Conservation (phyloP, 2,797 vertebrate species). For the Fringilla coelebs region DNA sequence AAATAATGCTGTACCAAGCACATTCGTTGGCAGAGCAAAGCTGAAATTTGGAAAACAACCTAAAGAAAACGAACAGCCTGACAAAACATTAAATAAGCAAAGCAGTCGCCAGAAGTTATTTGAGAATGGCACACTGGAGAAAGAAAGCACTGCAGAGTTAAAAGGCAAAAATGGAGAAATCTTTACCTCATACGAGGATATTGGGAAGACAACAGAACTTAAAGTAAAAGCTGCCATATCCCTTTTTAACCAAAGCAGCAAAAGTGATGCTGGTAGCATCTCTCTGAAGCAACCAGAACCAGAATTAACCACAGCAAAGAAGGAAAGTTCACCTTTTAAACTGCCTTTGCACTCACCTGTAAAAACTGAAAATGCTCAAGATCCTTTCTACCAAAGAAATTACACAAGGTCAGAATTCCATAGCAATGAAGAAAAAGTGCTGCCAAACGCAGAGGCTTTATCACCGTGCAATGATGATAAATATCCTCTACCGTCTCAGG, state of each 20-base stretch:
- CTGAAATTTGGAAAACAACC: slow-evolving; percentile 75
- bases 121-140: slow-evolving; percentile 53
- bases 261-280: not conserved
- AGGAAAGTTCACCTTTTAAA: slow-evolving; percentile 44
- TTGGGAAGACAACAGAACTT: slow-evolving; percentile 40
- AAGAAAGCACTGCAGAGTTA: slow-evolving; percentile 53
- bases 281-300: slow-evolving; percentile 8
- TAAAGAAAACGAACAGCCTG: slow-evolving; percentile 71
- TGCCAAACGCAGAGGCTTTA: not conserved
- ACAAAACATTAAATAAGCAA: slow-evolving; percentile 59
- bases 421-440: not conserved
- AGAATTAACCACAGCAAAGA: slow-evolving; percentile 15
- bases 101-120: slow-evolving; percentile 53
- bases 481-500: slow-evolving; percentile 25
- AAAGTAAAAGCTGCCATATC: slow-evolving; percentile 40
- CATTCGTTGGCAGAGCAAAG: slow-evolving; percentile 76
- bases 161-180: slow-evolving; percentile 47
- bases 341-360: not conserved
- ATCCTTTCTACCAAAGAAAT: not conserved
- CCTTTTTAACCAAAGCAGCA: slow-evolving; percentile 48
- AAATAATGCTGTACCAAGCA: slow-evolving; percentile 71
- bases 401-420: not conserved
- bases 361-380: slow-evolving; percentile 39
- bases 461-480: not conserved
- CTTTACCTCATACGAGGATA: not conserved